phyloP scores from a whole-genome alignment of 2,888 invertebrate genomes.

The Epistrophella euchroma region DNA sequence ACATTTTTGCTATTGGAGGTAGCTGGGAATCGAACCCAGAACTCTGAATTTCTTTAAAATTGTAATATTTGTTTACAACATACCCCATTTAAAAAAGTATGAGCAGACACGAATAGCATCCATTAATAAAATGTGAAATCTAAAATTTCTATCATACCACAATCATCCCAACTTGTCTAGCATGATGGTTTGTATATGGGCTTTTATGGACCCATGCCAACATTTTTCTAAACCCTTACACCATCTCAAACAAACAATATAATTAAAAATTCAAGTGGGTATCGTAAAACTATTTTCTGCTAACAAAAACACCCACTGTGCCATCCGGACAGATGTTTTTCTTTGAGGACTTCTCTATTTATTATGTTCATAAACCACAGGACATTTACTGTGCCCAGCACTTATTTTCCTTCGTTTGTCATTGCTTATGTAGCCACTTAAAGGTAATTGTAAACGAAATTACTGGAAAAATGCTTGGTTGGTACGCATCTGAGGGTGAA shows the following conservation, averaged over 20 bases:
- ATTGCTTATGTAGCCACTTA: slow-evolving; percentile 60
- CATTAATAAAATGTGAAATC: neutral
- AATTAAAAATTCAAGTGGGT: slow-evolving; percentile 64
- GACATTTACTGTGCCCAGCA: slow-evolving; percentile 65
- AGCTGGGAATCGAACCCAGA: no score
- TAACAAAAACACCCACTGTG: slow-evolving; percentile 60
- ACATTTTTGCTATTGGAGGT: no score
- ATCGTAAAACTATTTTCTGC: slow-evolving; percentile 57
- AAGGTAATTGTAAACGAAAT: slow-evolving; percentile 57
- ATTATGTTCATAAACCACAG: slow-evolving; percentile 52
- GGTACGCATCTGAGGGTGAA: slow-evolving; percentile 19
- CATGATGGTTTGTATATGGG: neutral
- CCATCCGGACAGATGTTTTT: slow-evolving; percentile 63
- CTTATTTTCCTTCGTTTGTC: slow-evolving; percentile 29
- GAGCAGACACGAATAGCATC: neutral
- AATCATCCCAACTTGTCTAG: slow-evolving; percentile 13
- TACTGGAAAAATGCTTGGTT: slow-evolving; percentile 19
- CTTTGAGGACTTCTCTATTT: neutral
- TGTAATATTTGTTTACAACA: no score
- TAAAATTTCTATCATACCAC: neutral
- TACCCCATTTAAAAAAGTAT: no score
- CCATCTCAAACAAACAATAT: slow-evolving; percentile 36
- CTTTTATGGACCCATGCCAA: neutral
- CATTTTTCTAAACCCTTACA: slow-evolving; percentile 44
- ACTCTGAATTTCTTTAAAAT: no score